phyloP scores from a whole-genome alignment of 2,888 invertebrate genomes.

The Catocala sponsa region DNA sequence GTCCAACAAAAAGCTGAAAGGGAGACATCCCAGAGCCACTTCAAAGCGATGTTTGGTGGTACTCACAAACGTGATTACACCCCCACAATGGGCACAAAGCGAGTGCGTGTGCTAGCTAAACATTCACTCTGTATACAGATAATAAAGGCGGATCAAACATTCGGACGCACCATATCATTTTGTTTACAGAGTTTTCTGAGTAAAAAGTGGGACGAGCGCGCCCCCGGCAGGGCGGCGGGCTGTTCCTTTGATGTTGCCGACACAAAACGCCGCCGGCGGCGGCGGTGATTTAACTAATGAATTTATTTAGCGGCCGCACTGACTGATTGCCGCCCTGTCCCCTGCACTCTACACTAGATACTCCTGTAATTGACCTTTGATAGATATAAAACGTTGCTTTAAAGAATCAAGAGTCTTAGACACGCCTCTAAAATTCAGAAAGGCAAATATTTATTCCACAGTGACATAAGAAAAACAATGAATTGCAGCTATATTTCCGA shows the following conservation, averaged over 20 bases:
- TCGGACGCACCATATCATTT: conserved; percentile 86
- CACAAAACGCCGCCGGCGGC: conserved; percentile 87
- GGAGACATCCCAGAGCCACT: conserved; percentile 36
- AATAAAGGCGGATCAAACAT: conserved; percentile 87
- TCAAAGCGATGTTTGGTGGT: conserved; percentile 63
- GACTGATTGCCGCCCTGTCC: conserved; percentile 69
- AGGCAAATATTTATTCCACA: too few relatives aligned
- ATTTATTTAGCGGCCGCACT: conserved; percentile 87
- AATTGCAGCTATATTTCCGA: too few relatives aligned
- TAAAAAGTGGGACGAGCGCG: conserved; percentile 84
- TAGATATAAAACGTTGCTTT: conserved; percentile 13
- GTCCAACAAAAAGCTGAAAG: conserved; percentile 12
- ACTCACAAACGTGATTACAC: conserved; percentile 69
- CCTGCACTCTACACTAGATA: conserved; percentile 47
- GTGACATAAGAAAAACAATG: too few relatives aligned
- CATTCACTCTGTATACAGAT: conserved; percentile 81
- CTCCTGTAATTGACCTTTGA: conserved; percentile 32
- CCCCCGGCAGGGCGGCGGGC: conserved; percentile 78
- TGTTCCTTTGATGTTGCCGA: conserved; percentile 86
- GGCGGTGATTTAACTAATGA: conserved; percentile 89
- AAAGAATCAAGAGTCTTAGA: neutral
- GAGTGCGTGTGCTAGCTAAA: conserved; percentile 78
- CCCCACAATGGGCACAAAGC: conserved; percentile 75
- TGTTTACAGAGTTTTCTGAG: conserved; percentile 87
- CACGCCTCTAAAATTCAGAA: too few relatives aligned